Evolutionary conservation across 1,140 invertebrate species (phyloP).

Genomic region (Octopus bimaculoides): DNA sequence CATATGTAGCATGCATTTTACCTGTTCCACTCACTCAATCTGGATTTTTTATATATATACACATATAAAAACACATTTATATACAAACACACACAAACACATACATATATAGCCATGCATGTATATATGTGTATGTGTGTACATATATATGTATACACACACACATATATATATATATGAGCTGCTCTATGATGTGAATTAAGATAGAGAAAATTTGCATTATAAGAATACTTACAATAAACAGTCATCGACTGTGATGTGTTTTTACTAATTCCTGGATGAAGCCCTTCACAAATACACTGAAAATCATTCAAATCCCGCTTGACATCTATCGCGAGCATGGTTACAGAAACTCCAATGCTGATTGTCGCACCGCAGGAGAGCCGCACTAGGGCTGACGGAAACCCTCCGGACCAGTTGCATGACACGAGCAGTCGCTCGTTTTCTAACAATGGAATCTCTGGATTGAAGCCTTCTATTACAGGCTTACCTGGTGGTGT

Average conservation of each 20-base stretch:
- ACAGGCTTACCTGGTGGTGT: neutral
- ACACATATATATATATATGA: neutral
- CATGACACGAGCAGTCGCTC: neutral
- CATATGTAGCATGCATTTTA: too few relatives aligned
- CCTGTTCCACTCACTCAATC: too few relatives aligned
- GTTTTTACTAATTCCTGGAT: neutral
- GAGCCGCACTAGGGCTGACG: neutral
- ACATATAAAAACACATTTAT: neutral
- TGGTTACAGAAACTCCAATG: neutral
- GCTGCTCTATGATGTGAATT: neutral
- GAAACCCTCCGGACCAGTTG: conserved; percentile 4
- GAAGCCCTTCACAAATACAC: conserved; percentile 4
- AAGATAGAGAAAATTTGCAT: neutral
- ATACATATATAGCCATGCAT: neutral
- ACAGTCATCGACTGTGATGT: neutral
- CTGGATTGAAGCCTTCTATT: neutral
- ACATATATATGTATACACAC: neutral
- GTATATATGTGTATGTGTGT: neutral
- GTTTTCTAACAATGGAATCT: neutral
- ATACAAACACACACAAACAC: neutral
- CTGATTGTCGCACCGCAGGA: neutral
- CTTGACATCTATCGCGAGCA: neutral
- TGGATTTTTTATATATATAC: neutral
- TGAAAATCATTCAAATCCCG: neutral
- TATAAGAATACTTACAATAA: conserved; percentile 5